Evolutionary conservation across 2,888 invertebrate genomes (phyloP).

Genomic region (Cheiracanthium punctorium): DNA sequence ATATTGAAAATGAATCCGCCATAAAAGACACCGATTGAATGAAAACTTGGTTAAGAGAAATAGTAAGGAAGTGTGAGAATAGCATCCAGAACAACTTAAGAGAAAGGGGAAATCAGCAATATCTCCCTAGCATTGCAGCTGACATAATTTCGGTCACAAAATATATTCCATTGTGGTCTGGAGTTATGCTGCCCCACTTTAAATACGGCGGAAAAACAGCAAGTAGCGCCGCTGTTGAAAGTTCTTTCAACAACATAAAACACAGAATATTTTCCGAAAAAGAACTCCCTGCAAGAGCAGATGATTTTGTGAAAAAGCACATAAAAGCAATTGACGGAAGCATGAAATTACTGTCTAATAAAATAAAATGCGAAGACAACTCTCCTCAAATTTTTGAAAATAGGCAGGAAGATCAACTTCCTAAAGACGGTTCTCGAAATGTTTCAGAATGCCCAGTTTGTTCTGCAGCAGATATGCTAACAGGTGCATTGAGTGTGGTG

Average conservation of each 20-base stretch:
- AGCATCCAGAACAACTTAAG: not conserved
- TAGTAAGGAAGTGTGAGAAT: not conserved
- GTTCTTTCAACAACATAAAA: not conserved
- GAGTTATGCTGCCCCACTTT: not conserved
- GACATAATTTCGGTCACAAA: not conserved
- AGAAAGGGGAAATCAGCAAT: not conserved
- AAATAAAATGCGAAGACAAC: too few species aligned
- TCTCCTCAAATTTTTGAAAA: too few species aligned
- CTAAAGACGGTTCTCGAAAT: too few species aligned
- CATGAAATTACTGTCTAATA: too few species aligned
- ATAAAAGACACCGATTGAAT: not conserved
- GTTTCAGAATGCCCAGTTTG: too few species aligned
- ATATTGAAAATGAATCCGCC: too few species aligned
- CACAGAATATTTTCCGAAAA: not conserved
- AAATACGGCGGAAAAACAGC: not conserved
- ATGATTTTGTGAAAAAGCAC: not conserved
- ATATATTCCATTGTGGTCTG: not conserved
- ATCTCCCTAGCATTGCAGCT: not conserved
- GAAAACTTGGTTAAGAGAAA: not conserved
- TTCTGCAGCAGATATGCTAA: too few species aligned
- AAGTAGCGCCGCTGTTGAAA: too few species aligned
- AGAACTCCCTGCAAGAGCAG: not conserved
- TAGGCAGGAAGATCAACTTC: too few species aligned
- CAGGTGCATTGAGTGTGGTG: too few species aligned
- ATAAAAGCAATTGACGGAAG: not conserved